phyloP scores from a whole-genome alignment of 1,140 invertebrate genomes.

The Pararge aegeria region DNA sequence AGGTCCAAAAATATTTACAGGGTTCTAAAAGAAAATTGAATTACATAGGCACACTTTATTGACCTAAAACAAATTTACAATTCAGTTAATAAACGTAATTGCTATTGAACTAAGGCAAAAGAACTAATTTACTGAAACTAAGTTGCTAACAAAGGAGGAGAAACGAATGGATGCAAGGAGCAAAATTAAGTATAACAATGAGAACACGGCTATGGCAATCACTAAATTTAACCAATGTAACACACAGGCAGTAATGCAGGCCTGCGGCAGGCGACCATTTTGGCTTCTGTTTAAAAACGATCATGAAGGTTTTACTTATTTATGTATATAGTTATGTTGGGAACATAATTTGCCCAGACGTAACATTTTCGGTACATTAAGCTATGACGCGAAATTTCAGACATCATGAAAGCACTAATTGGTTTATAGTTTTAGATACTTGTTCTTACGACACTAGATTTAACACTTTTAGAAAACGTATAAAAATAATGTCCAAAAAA shows the following conservation, averaged over 20 bases:
- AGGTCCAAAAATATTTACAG: too few species aligned
- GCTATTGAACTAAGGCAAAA: too few species aligned
- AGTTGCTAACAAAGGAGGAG: too few species aligned
- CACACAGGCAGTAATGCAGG: slow-evolving; percentile 52
- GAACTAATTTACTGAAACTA: too few species aligned
- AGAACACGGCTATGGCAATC: slow-evolving; percentile 34
- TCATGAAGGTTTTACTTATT: slow-evolving; percentile 44
- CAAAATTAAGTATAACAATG: slow-evolving; percentile 31
- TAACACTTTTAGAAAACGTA: too few species aligned
- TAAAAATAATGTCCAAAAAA: too few species aligned
- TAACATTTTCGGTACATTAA: slow-evolving; percentile 1
- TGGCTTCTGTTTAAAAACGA: slow-evolving; percentile 74
- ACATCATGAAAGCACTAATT: neutral
- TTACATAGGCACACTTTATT: too few species aligned
- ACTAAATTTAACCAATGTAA: slow-evolving; percentile 46
- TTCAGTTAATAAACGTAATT: too few species aligned
- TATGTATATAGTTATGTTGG: slow-evolving; percentile 10
- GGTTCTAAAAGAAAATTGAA: too few species aligned
- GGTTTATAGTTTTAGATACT: neutral
- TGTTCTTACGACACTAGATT: neutral
- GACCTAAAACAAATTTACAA: too few species aligned
- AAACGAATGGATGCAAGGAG: too few species aligned
- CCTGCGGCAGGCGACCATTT: slow-evolving; percentile 68
- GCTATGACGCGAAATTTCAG: neutral
- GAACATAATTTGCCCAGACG: slow-evolving; percentile 9